These are phyloP conservation scores for Brachionus rubens DNA, from an alignment of 1,140 invertebrate species.

Conservation along the genomic window DNA sequence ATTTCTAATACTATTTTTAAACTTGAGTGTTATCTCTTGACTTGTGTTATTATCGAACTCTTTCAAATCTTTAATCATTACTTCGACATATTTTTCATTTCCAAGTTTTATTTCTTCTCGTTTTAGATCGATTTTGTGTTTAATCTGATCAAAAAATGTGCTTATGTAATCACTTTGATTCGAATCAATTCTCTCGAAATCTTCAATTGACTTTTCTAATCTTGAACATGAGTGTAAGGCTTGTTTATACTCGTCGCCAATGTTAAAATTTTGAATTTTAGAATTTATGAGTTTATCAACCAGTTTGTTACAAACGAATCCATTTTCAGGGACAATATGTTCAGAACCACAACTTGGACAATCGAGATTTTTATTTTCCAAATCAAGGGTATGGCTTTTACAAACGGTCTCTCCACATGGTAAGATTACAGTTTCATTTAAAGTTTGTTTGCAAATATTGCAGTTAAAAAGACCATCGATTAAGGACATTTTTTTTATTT, in stretches of 20 bases:
- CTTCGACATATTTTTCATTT: background rate
- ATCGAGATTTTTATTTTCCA: background rate
- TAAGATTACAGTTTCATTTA: background rate
- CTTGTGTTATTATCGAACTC: background rate
- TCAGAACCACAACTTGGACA: background rate
- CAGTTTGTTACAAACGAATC: background rate
- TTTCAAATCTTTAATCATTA: background rate
- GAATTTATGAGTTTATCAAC: background rate
- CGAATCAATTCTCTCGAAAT: background rate
- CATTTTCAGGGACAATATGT: background rate
- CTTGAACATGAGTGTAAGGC: background rate
- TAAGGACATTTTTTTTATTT: background rate
- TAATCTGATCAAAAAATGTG: background rate
- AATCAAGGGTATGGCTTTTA: background rate
- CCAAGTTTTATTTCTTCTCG: background rate
- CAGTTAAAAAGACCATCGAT: background rate
- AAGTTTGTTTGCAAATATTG: background rate
- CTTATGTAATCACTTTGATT: background rate
- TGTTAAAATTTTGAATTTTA: background rate
- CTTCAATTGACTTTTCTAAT: background rate
- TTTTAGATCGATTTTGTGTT: conserved; percentile 1
- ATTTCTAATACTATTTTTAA: too few relatives aligned
- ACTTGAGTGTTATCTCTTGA: background rate
- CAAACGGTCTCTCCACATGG: background rate
- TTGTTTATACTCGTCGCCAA: background rate